Percentiles rank a stretch among this genome's conserved stretches.
These are phyloP conservation scores for Raja brachyura DNA, from an alignment of 2,113 vertebrate species.

Conservation along the genomic window DNA sequence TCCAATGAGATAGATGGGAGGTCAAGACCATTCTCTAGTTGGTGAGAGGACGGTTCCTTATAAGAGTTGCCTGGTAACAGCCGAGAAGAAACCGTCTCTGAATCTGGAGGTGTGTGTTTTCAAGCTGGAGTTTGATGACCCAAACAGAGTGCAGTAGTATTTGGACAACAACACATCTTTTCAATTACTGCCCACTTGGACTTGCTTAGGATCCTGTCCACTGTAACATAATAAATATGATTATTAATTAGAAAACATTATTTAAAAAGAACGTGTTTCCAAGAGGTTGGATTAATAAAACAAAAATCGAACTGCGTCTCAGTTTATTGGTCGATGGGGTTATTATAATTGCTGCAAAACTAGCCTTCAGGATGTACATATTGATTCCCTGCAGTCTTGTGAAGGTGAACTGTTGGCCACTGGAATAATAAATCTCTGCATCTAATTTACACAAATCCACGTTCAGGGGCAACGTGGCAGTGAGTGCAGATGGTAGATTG, in stretches of 20 bases:
- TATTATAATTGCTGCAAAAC: constrained; percentile 46
- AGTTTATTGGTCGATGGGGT: constrained; percentile 47
- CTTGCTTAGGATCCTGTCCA: not conserved
- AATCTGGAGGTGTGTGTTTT: no score
- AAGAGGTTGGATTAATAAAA: constrained; percentile 48
- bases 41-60: no score
- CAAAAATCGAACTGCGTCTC: constrained; percentile 45
- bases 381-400: constrained; percentile 49
- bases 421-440: constrained; percentile 47
- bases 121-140: not conserved
- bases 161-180: not conserved
- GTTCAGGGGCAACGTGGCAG: constrained; percentile 42
- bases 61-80: no score
- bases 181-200: not conserved
- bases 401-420: constrained; percentile 45
- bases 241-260: constrained; percentile 45
- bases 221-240: constrained; percentile 40
- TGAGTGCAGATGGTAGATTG: constrained; percentile 44
- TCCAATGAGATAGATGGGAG: no score
- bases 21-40: no score
- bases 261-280: constrained; percentile 43
- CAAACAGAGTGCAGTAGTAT: not conserved
- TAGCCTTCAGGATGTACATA: constrained; percentile 46
- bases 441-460: constrained; percentile 44
- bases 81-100: no score